Evolutionary conservation across 2,113 vertebrate species (phyloP).

Genomic region (Rhodinocichla rosea): DNA sequence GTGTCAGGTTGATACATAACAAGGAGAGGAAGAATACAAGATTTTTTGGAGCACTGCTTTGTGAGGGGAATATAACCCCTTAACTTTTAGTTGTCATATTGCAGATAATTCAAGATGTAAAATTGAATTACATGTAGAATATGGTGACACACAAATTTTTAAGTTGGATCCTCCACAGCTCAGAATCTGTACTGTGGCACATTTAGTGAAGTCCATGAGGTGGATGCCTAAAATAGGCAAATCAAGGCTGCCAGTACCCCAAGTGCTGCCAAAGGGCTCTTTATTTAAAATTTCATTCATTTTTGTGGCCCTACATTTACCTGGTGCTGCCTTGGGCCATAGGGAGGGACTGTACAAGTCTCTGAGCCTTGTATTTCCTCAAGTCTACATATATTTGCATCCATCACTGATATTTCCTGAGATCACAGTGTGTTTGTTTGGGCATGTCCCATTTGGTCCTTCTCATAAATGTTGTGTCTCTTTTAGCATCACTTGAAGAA

Average conservation of each 20-base stretch:
- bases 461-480: background rate
- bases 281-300: background rate
- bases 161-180: background rate
- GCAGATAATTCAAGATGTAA: background rate
- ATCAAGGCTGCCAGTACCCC: background rate
- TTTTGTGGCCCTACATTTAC: background rate
- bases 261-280: background rate
- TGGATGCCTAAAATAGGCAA: background rate
- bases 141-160: background rate
- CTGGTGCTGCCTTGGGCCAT: background rate
- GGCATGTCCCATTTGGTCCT: background rate
- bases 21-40: background rate
- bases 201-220: background rate
- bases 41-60: background rate
- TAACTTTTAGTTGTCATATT: background rate
- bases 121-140: background rate
- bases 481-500: constrained; percentile 91
- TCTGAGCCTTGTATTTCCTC: background rate
- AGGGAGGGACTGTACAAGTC: background rate
- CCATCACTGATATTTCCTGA: background rate
- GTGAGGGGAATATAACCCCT: background rate
- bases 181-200: background rate
- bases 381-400: background rate
- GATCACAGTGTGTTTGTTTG: background rate
- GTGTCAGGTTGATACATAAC: background rate